Conservation (phyloP, 2,797 vertebrate species). For the Cryptoblepharus egeriae region DNA sequence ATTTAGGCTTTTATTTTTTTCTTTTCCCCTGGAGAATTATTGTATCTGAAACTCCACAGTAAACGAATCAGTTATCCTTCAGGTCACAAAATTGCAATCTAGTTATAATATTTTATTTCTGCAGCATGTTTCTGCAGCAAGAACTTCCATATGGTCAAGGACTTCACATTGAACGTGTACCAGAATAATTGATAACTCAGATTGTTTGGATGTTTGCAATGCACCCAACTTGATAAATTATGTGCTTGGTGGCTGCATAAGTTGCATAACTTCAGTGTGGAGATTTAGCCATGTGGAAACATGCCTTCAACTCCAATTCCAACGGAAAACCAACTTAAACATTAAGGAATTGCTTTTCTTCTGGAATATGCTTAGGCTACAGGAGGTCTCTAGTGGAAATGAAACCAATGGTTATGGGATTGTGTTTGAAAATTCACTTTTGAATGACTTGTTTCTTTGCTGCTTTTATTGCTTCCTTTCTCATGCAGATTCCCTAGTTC, state of each 20-base stretch:
- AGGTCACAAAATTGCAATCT: not conserved
- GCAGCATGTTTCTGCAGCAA: not conserved
- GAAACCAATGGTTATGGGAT: not conserved
- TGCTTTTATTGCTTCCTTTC: not conserved
- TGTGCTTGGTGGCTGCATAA: not conserved
- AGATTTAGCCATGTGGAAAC: not conserved
- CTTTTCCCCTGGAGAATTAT: not conserved
- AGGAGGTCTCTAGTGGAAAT: not conserved
- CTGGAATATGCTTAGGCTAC: not conserved
- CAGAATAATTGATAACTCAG: not conserved
- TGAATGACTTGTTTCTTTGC: not conserved
- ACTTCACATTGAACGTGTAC: not conserved
- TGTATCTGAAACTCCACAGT: not conserved
- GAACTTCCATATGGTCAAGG: not conserved
- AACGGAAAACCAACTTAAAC: not conserved
- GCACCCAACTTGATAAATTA: not conserved
- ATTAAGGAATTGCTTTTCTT: not conserved
- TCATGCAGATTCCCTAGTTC: too few relatives aligned
- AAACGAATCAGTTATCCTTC: not conserved
- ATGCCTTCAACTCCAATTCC: not conserved
- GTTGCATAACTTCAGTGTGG: not conserved
- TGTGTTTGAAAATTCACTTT: not conserved
- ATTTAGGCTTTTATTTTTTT: not conserved
- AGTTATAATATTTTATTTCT: slow-evolving; percentile 10
- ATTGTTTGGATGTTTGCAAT: not conserved